Evolutionary conservation across 2,797 vertebrate genomes (phyloP), one percentile per base, ranked within the genome.

Genomic region (Podarcis siculus): DNA sequence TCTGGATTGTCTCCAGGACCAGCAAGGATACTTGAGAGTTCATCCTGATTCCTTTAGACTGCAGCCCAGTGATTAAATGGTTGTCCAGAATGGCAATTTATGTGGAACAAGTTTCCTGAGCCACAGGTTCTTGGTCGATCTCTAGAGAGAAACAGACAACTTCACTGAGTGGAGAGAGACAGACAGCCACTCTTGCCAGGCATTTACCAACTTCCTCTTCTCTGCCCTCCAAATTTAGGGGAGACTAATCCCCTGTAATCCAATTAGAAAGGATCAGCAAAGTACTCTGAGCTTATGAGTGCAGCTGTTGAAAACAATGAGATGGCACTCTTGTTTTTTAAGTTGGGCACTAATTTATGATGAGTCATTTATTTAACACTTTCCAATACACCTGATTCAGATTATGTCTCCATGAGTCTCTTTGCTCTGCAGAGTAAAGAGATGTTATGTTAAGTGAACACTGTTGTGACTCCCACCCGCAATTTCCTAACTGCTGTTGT

Each of bases 201-300:
- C 4, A 4, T 64, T 72, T 84, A 45, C 82, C 21, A n/a, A 15
- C 37, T 30, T 72, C 82, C 30, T 75, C 64, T 79, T 73, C 69
- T 49, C 58, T 73, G 67, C 55, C 82, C 49, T 85, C 55, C 87
- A 89, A 87, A 80, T 64, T 55, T 89, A 30, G 77, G 67, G 69
- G 49, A 79, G 69, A 80, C 30, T 85, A 89, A 89, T 89, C 82
- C 82, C 7, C 37, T 85, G 75, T 89, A 89, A 89, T 85, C 82
- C 87, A 89, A 85, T 89, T 85, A 89, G 49, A 80, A 85, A 66
- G 55, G 82, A 80, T 89, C 49, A 85, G 67, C 77, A 73, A 89
- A 89, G 71, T 35, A 64, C 82, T 72, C 27, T 32, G 32, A 78
- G 75, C 61, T 69, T 21, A 9, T 27, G 42, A 79, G 66, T 32